Base-by-base conservation (phyloP, 2,113 vertebrate species). In the Leucopsar rothschildi region DNA sequence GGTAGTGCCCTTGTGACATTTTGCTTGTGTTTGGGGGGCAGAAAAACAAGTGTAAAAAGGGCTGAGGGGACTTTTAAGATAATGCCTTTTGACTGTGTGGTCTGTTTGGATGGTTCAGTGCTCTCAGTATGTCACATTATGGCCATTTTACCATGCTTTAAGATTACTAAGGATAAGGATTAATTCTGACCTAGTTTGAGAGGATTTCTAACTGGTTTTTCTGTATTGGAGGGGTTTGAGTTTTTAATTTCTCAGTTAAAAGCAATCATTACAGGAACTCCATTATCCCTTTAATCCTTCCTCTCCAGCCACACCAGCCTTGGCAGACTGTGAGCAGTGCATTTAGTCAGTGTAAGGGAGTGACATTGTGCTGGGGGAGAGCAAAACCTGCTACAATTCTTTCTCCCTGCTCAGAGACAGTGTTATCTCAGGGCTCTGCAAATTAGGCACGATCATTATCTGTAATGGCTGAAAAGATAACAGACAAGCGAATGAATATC, bases 161-260 rank as follows among this genome's bases (percentile, higher is more conserved):
- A 96, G 95, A 95, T 95, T 97, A 95, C 60, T 97, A 92, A 61
- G 90, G 94, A 88, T 96, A 87, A 97, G 80, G 80, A 96, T 98
- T 97, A 96, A 97, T 63, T 93, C 72, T 98, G 97, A 98, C 97
- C 97, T 97, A 96, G 86, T 98, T 97, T 96, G 88, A 77, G 82
- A 87, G 93, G 92, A 86, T 97, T 97, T 90, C 94, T 92, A 1
- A 40, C 44, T 95, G 80, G 5, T 73, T 93, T 97, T 97, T 94
- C 78, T 61, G 3, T 85, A 45, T 65, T 50, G 82, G 44, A 82
- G 76, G 40, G 65, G 25, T 39, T 94, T 81, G 94, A 94, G 94
- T 96, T 97, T 94, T 96, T 95, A 96, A 98, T 98, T 97, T 97
- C 87, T 91, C 84, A 72, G 76, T 94, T 92, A 92, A 97, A 87